Percentiles rank a stretch among this genome's conserved stretches.
phyloP scores from a whole-genome alignment of 2,888 invertebrate genomes.

The Dioctria rufipes region DNA sequence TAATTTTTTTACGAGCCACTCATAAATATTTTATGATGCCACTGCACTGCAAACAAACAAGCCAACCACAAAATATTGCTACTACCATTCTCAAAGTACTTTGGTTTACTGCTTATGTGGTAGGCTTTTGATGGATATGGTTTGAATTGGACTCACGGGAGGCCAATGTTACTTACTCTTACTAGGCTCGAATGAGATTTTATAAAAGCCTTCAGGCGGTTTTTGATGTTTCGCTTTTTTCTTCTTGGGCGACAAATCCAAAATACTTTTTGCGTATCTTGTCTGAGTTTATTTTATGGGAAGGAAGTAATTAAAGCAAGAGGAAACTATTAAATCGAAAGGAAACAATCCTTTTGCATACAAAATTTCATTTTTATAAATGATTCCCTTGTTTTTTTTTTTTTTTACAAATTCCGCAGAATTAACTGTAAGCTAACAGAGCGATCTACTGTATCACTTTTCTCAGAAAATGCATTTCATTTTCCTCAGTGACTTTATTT shows the following conservation, averaged over 20 bases:
- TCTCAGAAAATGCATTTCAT: too few species aligned
- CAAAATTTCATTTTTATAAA: not conserved
- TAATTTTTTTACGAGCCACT: constrained; percentile 30
- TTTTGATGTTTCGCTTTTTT: not conserved
- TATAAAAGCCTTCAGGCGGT: not conserved
- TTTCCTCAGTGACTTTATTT: too few species aligned
- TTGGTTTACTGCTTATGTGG: not conserved
- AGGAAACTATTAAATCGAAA: constrained; percentile 14
- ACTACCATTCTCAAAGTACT: constrained; percentile 6
- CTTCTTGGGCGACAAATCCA: constrained; percentile 40
- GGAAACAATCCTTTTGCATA: constrained; percentile 21
- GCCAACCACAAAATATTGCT: constrained; percentile 46
- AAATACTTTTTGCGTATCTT: constrained; percentile 6
- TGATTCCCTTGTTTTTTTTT: too few species aligned
- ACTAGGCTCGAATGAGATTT: too few species aligned
- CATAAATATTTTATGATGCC: constrained; percentile 46
- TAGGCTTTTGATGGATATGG: not conserved
- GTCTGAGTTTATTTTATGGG: constrained; percentile 21
- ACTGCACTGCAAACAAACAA: constrained; percentile 30
- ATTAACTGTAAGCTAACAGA: too few species aligned
- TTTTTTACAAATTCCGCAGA: too few species aligned
- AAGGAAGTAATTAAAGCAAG: constrained; percentile 25
- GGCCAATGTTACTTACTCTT: not conserved
- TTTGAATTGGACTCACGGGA: not conserved
- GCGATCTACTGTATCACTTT: too few species aligned